Evolutionary conservation across 64 coral and sea anemone species (phyloP).

Genomic region (Stylophora pistillata): DNA sequence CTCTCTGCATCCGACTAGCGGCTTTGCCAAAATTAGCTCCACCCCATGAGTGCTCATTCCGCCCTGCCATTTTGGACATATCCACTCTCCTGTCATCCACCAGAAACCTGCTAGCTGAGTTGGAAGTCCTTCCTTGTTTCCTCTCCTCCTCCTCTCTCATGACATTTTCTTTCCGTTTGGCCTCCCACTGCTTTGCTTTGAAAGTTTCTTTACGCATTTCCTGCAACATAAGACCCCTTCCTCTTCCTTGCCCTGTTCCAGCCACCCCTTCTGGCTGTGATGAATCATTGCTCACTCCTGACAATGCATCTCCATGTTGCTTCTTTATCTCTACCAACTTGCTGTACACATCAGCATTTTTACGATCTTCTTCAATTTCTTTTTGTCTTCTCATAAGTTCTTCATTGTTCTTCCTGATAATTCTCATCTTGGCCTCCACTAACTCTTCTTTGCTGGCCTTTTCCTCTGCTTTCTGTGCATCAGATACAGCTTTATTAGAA

Average conservation of each 20-base stretch:
- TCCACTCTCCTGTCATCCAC: conserved; percentile 68
- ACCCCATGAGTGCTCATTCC: conserved; percentile 82
- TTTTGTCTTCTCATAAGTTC: conserved; percentile 75
- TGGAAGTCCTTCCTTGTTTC: background rate
- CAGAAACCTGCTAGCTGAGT: conserved; percentile 43
- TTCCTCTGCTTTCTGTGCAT: conserved; percentile 31
- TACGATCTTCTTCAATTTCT: conserved; percentile 91
- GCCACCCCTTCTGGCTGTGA: background rate
- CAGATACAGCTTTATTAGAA: background rate
- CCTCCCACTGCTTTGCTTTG: conserved; percentile 74
- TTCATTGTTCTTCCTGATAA: conserved; percentile 88
- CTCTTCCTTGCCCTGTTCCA: conserved; percentile 50
- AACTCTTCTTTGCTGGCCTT: conserved; percentile 74
- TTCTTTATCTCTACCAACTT: conserved; percentile 29
- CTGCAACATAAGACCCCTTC: conserved; percentile 64
- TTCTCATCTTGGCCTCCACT: conserved; percentile 81
- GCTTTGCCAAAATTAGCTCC: conserved; percentile 73
- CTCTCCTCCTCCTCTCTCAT: conserved; percentile 64
- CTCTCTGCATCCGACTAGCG: conserved; percentile 59
- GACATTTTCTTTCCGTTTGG: conserved; percentile 65
- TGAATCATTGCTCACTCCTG: conserved; percentile 26
- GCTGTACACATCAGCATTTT: conserved; percentile 67
- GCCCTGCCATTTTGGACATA: conserved; percentile 71
- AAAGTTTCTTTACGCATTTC: conserved; percentile 70
- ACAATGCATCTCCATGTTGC: background rate